These are phyloP conservation scores for Megalops cyprinoides DNA, from an alignment of 2,797 vertebrate genomes.

Conservation along the genomic window DNA sequence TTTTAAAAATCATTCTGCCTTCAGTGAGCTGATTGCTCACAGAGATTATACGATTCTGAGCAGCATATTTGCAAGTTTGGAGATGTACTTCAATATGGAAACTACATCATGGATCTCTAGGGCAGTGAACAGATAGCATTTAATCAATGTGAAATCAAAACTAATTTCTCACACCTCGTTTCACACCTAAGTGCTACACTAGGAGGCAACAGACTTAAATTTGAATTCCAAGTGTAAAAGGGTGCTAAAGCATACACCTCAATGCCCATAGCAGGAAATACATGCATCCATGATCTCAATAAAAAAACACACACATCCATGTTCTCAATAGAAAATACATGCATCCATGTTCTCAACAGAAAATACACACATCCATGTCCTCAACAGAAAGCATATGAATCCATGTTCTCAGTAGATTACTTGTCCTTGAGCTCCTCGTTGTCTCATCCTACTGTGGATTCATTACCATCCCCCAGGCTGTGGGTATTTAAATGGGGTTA, in stretches of 20 bases:
- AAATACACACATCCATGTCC: not conserved
- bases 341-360: not conserved
- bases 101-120: not conserved
- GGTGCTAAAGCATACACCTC: not conserved
- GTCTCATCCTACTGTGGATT: not conserved
- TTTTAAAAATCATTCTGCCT: not conserved
- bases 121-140: not conserved
- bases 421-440: no score
- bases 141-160: slow-evolving; percentile 10
- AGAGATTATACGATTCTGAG: not conserved
- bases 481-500: not conserved
- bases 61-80: not conserved
- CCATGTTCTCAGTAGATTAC: not conserved
- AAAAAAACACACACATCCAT: not conserved
- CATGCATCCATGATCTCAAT: not conserved
- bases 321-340: not conserved
- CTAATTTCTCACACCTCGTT: slow-evolving; percentile 7
- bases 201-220: not conserved
- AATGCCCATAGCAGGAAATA: not conserved
- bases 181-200: not conserved
- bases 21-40: slow-evolving; percentile 1
- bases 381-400: not conserved
- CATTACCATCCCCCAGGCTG: not conserved
- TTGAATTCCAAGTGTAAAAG: not conserved
- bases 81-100: not conserved